These are phyloP conservation scores for Periparus ater DNA, from an alignment of 2,797 vertebrate genomes.

Conservation along the genomic window DNA sequence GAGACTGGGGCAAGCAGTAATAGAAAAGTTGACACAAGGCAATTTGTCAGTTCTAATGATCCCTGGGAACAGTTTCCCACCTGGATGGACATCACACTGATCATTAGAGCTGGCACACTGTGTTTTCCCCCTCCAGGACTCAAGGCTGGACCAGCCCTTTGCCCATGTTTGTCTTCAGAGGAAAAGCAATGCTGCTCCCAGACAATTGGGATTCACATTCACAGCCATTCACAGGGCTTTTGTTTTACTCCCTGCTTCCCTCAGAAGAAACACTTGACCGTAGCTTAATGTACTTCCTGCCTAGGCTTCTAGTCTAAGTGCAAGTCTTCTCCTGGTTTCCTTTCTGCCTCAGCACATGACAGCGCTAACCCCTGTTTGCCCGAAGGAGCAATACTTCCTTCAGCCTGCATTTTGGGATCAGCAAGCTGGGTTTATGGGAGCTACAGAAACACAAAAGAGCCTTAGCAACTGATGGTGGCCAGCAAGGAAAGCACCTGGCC, in stretches of 20 bases:
- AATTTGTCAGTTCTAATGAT: not conserved
- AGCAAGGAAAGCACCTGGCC: not conserved
- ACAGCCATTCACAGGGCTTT: not conserved
- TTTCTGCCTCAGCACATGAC: not conserved
- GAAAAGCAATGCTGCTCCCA: not conserved
- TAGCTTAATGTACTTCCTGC: not conserved
- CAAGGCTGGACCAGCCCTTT: not conserved
- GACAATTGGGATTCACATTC: too few species aligned
- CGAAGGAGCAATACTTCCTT: not conserved
- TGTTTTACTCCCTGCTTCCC: not conserved
- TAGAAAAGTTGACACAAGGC: not conserved
- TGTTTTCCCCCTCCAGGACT: not conserved
- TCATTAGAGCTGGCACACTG: not conserved
- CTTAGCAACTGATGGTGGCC: not conserved
- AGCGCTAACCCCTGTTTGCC: not conserved
- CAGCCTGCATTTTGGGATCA: not conserved
- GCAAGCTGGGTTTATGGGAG: not conserved
- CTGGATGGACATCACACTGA: not conserved
- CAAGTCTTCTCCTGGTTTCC: not conserved
- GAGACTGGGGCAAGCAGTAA: not conserved
- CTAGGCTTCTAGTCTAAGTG: not conserved
- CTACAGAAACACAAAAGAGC: slow-evolving; percentile 46
- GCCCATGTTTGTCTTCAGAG: not conserved
- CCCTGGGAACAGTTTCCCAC: not conserved
- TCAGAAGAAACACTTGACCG: not conserved